Conservation (phyloP, 2,797 vertebrate species). For the Arctocebus calabarensis region DNA sequence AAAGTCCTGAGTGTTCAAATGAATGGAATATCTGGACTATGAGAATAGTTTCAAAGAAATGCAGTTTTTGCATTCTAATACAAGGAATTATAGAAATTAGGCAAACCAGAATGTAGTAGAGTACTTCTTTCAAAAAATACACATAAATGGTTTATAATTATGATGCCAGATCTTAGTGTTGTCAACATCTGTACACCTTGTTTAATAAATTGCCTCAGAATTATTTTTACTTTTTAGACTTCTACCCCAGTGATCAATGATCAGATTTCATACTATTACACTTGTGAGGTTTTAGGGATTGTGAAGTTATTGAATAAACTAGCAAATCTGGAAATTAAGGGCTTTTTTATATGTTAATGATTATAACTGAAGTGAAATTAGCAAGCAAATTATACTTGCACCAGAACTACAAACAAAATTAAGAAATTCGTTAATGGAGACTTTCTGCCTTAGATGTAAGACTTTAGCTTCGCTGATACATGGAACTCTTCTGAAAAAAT, state of each 20-base stretch:
- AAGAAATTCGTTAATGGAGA: slow-evolving; percentile 8
- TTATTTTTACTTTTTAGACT: slow-evolving; percentile 56
- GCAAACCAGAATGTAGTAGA: slow-evolving; percentile 37
- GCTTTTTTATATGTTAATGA: slow-evolving; percentile 39
- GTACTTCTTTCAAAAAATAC: neutral
- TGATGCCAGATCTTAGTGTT: slow-evolving; percentile 35
- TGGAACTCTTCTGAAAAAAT: slow-evolving; percentile 51
- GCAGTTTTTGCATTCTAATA: slow-evolving; percentile 44
- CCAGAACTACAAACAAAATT: slow-evolving; percentile 43
- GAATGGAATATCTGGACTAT: slow-evolving; percentile 22
- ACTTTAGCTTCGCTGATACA: slow-evolving; percentile 35
- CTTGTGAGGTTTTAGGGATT: slow-evolving; percentile 27
- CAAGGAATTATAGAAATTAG: slow-evolving; percentile 40
- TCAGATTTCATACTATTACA: slow-evolving; percentile 58
- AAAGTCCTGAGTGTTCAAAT: slow-evolving; percentile 17
- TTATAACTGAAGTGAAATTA: slow-evolving; percentile 57
- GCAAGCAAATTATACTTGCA: slow-evolving; percentile 18
- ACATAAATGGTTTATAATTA: slow-evolving; percentile 44
- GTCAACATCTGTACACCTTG: slow-evolving; percentile 39
- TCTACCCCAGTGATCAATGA: slow-evolving; percentile 58
- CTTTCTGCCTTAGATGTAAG: slow-evolving; percentile 58
- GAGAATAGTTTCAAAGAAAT: slow-evolving; percentile 40
- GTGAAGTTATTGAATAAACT: slow-evolving; percentile 50
- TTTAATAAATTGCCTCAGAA: slow-evolving; percentile 48
- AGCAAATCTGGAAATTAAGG: slow-evolving; percentile 60